Evolutionary conservation across 2,113 vertebrate genomes (phyloP).

Genomic region (Halcyon senegalensis): DNA sequence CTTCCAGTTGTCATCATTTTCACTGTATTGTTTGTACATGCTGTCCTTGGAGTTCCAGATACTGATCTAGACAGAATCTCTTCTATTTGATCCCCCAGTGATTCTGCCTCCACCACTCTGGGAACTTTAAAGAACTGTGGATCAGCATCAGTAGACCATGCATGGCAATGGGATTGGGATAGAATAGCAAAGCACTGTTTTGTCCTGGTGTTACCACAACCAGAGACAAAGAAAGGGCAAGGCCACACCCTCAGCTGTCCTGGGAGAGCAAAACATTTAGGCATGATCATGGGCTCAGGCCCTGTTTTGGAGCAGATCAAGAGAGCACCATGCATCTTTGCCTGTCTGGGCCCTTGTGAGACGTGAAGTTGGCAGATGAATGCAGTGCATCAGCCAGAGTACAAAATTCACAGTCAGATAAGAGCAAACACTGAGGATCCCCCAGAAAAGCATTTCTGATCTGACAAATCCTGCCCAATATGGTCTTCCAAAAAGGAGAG

Average conservation of each 20-base stretch:
- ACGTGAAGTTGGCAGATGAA: background rate
- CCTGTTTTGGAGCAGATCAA: background rate
- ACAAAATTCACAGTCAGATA: background rate
- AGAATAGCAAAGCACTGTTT: background rate
- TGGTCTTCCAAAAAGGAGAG: background rate
- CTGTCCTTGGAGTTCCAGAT: background rate
- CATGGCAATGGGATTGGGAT: background rate
- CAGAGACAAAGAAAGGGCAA: background rate
- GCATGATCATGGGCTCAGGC: background rate
- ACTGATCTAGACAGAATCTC: background rate
- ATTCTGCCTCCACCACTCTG: background rate
- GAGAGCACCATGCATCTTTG: background rate
- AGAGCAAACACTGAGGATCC: background rate
- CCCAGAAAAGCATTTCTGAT: constrained; percentile 5
- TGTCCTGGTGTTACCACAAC: background rate
- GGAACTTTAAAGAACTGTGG: background rate
- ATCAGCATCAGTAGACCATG: background rate
- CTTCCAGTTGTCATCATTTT: background rate
- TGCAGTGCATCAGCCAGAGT: background rate
- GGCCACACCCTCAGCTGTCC: background rate
- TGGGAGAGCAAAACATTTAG: background rate
- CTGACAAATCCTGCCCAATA: background rate
- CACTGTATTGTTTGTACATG: background rate
- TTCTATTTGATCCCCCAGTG: background rate
- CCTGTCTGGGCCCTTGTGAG: background rate